Evolutionary conservation across 1,140 invertebrate genomes (phyloP), one percentile per base, ranked within the genome.

Genomic region (Mactra quadrangularis): DNA sequence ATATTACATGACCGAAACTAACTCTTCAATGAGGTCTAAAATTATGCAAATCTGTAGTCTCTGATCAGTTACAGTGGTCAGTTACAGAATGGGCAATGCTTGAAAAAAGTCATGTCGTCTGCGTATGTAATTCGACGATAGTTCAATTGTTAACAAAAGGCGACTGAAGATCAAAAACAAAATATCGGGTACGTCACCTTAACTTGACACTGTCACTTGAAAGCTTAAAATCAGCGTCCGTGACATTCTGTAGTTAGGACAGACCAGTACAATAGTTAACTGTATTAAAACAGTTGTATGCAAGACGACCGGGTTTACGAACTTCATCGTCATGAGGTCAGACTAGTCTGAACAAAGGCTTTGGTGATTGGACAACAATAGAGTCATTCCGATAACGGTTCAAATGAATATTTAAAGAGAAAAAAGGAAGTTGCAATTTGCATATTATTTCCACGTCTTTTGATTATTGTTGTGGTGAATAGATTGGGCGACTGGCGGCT

Each of bases 381-480:
- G 9, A 17, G 22, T 55, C n/a, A 29, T 60, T 35, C 25, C 62
- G 35, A 62, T 76, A 76, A 76, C 74, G 74, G 74, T 76, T 47
- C 74, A 50, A 60, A 45, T 35, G 52, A 35, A 57, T 41, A 33
- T 27, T 41, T 41, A 41, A 41, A 41, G 15, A 7, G 35, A 33
- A 50, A 60, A 27, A 76, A 76, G 17, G 38, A 50, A 60, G 74
- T 50, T 76, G 59, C 74, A 76, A 76, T 76, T 76, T 76, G 74
- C 74, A 76, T 76, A 76, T 45, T 62, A 76, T 62, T 52, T 53
- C 25, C 22, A 50, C 41, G 33, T 64, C 59, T 27, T 76, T 47
- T 57, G 45, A 62, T 57, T 9, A 47, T 31, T 19, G 11, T 33
- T 64, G 19, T 31, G 29, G 29, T 19, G 33, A 33, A 33, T 33